Conservation (phyloP, 2,888 invertebrate genomes). For the Sinodicranocentrus sp. region DNA sequence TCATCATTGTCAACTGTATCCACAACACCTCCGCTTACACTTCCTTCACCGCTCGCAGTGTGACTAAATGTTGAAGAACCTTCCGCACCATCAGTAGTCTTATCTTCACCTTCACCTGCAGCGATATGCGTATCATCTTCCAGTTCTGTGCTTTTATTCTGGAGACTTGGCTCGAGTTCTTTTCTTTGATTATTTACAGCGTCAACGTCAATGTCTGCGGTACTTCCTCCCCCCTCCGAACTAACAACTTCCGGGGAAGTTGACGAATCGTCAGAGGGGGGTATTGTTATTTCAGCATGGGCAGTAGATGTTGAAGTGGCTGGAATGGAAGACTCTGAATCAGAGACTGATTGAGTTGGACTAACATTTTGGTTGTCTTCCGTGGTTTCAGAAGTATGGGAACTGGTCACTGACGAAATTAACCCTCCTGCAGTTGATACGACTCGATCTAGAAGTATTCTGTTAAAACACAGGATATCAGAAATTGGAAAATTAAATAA, state of each 20-base stretch:
- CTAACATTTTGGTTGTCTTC: conserved; percentile 52
- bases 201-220: conserved; percentile 48
- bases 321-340: conserved; percentile 34
- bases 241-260: conserved; percentile 42
- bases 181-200: conserved; percentile 27
- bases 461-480: conserved; percentile 34
- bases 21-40: conserved; percentile 39
- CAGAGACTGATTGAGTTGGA: conserved; percentile 53
- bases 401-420: conserved; percentile 67
- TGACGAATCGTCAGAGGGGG: conserved; percentile 9
- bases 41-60: conserved; percentile 74
- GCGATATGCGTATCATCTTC: conserved; percentile 65
- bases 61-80: conserved; percentile 68
- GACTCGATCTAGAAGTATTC: conserved; percentile 72
- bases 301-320: conserved; percentile 38
- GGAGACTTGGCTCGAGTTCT: conserved; percentile 53
- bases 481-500: not conserved
- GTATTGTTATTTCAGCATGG: conserved; percentile 20
- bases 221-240: conserved; percentile 44
- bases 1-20: conserved; percentile 57
- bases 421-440: conserved; percentile 74
- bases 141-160: conserved; percentile 69
- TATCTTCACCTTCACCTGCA: conserved; percentile 67
- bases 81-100: conserved; percentile 31
- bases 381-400: conserved; percentile 9